Evolutionary conservation across 2,113 vertebrate genomes (phyloP).

Genomic region (Carassius gibelio): DNA sequence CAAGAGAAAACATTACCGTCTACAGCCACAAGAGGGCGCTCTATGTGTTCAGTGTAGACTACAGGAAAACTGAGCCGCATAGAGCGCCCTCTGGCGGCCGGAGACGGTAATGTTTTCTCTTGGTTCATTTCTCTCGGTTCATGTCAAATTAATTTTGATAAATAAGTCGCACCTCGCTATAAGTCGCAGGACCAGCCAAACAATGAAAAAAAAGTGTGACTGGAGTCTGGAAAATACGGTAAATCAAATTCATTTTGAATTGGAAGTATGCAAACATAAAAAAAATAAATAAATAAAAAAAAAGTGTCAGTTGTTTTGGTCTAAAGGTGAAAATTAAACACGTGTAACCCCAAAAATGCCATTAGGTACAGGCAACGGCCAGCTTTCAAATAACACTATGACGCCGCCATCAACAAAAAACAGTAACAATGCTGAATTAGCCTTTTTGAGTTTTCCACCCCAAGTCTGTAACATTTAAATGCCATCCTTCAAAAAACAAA

Average conservation of each 20-base stretch:
- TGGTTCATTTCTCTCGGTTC: too few relatives aligned
- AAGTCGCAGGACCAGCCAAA: too few relatives aligned
- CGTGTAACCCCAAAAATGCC: conserved; percentile 77
- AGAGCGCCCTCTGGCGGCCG: too few relatives aligned
- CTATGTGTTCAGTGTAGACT: too few relatives aligned
- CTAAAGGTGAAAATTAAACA: conserved; percentile 73
- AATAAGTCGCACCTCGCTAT: too few relatives aligned
- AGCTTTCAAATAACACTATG: conserved; percentile 76
- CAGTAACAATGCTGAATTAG: conserved; percentile 72
- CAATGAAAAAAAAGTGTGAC: too few relatives aligned
- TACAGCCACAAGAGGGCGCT: too few relatives aligned
- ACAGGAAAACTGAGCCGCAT: too few relatives aligned
- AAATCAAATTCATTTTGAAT: conserved; percentile 49
- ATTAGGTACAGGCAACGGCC: conserved; percentile 78
- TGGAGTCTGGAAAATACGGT: background rate
- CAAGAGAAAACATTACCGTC: too few relatives aligned
- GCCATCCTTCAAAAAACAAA: conserved; percentile 48
- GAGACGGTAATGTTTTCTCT: too few relatives aligned
- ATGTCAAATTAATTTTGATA: too few relatives aligned
- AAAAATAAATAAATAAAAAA: conserved; percentile 64
- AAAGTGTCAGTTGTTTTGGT: conserved; percentile 76
- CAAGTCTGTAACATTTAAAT: conserved; percentile 62
- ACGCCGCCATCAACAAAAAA: conserved; percentile 75
- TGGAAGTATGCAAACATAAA: conserved; percentile 75
- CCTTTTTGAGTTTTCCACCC: conserved; percentile 52